Conservation (phyloP, 2,888 invertebrate species). For the Platerodrilus igneus region DNA sequence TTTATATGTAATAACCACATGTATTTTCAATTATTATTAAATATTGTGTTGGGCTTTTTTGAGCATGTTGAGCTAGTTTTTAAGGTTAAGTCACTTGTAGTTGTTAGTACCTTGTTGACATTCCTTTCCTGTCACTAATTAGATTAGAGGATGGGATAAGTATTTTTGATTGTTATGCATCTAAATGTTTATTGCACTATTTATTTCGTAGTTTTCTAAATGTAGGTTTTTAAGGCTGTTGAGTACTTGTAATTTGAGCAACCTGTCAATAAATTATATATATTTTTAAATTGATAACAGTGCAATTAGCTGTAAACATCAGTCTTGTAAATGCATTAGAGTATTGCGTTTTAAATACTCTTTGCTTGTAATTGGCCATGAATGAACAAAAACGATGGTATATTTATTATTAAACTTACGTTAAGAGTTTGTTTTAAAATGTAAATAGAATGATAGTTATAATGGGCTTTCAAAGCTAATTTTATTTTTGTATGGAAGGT, state of each 20-base stretch:
- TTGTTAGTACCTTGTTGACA: slow-evolving; percentile 31
- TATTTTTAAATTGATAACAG: slow-evolving; percentile 8
- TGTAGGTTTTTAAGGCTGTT: slow-evolving; percentile 14
- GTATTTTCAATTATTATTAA: too few species aligned
- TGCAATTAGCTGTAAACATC: slow-evolving; percentile 16
- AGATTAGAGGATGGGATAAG: slow-evolving; percentile 23
- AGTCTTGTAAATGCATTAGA: too few species aligned
- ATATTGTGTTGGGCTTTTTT: too few species aligned
- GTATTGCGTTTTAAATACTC: too few species aligned
- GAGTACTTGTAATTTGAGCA: slow-evolving; percentile 7
- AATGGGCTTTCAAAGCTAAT: slow-evolving; percentile 35
- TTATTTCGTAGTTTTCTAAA: slow-evolving; percentile 25
- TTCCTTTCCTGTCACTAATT: slow-evolving; percentile 39
- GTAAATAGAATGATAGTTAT: slow-evolving; percentile 20
- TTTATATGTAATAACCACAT: too few species aligned
- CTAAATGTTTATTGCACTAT: slow-evolving; percentile 30
- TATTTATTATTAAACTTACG: too few species aligned
- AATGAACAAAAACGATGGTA: background rate
- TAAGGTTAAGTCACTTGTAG: slow-evolving; percentile 25
- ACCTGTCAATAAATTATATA: background rate
- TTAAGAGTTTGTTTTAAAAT: slow-evolving; percentile 21
- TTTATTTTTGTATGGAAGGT: slow-evolving; percentile 38
- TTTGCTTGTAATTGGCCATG: too few species aligned
- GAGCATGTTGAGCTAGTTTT: slow-evolving; percentile 14
- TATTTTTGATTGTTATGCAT: slow-evolving; percentile 32